Evolutionary conservation across 2,113 vertebrate genomes (phyloP), one percentile per base, ranked within the genome.

Genomic region (Kryptolebias marmoratus): DNA sequence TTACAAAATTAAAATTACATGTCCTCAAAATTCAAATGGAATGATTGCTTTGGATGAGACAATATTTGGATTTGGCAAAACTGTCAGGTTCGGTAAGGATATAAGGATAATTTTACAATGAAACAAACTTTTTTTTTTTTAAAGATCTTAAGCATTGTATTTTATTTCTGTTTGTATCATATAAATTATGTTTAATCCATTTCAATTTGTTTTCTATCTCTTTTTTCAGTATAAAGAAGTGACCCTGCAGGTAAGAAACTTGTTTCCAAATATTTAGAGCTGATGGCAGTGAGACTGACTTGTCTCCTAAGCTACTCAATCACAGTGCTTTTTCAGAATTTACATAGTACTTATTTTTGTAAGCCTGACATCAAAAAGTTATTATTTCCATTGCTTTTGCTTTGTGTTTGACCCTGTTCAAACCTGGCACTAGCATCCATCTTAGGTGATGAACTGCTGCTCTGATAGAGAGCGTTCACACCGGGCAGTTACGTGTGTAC

Each of bases 191-290:
- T 68, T 27, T 27, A 2, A 7, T 58, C 22, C 22, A 22, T 22
- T 22, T 0, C 2, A 45, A 1, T 22, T 61, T 71, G 5, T 54
- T 32, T 61, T 75, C n/a, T 73, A 8, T 31, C 48, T 75, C 75
- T 70, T 58, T 48, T 73, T 90, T 85, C 86, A 94, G 94, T 94
- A 90, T 76, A 75, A 54, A 48, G 60, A 88, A 30, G 89, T 94
- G 64, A 90, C 86, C 14, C 60, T 94, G 10, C 68, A 85, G 92
- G 94, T 94, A 87, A 92, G 84, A 49, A 56, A 54, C n/a, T 36
- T 15, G 7, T 36, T 36, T 36, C 32, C 7, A n/a, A 27, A 36
- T 7, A 36, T 16, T 10, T 39, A 10, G 6, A 39, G 11, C 22
- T 22, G 22, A 22, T 13, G 15, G 9, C 1, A 64, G 12, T 62